Evolutionary conservation across 1,140 invertebrate genomes (phyloP), one percentile per base, ranked within the genome.

Genomic region (Drosophila pseudoananassae): DNA sequence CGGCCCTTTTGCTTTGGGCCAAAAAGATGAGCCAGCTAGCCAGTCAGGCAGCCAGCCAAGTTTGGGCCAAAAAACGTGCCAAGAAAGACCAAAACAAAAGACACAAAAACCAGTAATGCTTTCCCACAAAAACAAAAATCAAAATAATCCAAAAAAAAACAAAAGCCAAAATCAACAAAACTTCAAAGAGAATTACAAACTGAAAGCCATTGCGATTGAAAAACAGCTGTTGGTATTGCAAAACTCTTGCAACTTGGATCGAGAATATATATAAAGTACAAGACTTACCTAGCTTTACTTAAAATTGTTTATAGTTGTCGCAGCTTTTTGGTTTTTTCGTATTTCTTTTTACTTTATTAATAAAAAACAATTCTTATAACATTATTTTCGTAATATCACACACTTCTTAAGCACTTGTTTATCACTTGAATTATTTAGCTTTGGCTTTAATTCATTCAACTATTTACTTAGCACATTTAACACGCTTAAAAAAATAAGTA

Each of bases 141-240:
- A 49, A 59, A 33, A 47, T 14, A 17, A 15, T 29, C 10, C 14
- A 38, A 46, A 20, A 56, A 17, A 15, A 17, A 15, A 7, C 23
- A 40, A 60, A 59, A 49, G 25, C 5, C 9, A 51, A 55, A 43
- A 51, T 20, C 27, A 66, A 31, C 15, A 47, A 69, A 63, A 40
- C 4, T 36, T 47, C 50, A 17, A 46, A 52, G 36, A 40, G 61
- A 64, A 66, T 47, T 56, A 65, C 40, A 46, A 60, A 29, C 47
- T 55, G 23, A 70, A 70, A 79, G 49, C 59, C 46, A 43, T 59
- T 38, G 55, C 64, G 56, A 71, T 76, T 76, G 38, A 77, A 76
- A 36, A 81, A 81, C 79, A 82, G 73, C 69, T 81, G 79, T 81
- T 38, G 64, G 46, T 7, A 38, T 57, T 20, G 27, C 7, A 31